These are phyloP conservation scores for Peromyscus polionotus DNA, from an alignment of 2,113 vertebrate species.

Conservation along the genomic window DNA sequence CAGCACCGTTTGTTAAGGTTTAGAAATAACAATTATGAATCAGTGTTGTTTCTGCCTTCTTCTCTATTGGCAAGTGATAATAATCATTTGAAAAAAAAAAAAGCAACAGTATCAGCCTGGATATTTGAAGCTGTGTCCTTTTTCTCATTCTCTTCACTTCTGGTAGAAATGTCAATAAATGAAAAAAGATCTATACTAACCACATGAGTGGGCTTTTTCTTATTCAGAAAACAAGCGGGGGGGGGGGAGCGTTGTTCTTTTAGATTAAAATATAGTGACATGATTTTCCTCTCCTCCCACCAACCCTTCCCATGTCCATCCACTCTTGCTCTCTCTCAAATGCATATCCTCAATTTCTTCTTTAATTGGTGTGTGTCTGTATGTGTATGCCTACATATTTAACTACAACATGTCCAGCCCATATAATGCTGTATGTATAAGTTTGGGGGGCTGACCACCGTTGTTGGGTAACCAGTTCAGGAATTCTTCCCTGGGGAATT, in stretches of 20 bases:
- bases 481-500: not conserved
- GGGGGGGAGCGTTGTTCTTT: not conserved
- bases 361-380: not conserved
- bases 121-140: not conserved
- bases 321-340: not conserved
- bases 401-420: not conserved
- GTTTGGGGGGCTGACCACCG: not conserved
- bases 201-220: not conserved
- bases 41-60: not conserved
- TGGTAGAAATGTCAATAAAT: conserved; percentile 9
- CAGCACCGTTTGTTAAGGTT: conserved; percentile 17
- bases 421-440: not conserved
- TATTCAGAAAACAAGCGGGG: not conserved
- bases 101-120: not conserved
- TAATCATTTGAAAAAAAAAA: not conserved
- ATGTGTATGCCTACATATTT: not conserved
- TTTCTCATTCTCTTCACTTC: not conserved
- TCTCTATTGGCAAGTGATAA: conserved; percentile 3
- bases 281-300: not conserved
- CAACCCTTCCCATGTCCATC: not conserved
- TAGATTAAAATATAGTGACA: not conserved
- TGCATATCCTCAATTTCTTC: not conserved
- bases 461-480: not conserved
- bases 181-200: not conserved
- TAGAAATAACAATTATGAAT: not conserved